Evolutionary conservation across 2,888 invertebrate genomes (phyloP), one percentile per base, ranked within the genome.

Genomic region (Polymixis flavicincta): DNA sequence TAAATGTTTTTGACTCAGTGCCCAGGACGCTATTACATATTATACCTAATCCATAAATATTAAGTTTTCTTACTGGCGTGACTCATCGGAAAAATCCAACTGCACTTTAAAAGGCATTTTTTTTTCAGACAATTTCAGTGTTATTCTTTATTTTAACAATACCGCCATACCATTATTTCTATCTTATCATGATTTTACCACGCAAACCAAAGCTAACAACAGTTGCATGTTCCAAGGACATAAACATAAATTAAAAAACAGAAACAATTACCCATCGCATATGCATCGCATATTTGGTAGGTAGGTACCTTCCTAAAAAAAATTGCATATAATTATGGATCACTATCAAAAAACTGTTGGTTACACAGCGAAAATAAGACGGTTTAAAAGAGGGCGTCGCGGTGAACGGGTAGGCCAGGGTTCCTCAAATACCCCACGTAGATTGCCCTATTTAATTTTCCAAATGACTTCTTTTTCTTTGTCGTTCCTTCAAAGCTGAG

Each of bases 301-400:
- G 42, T 11, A 11, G n/a, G n/a, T n/a, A n/a, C n/a, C n/a, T n/a
- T n/a, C 42, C 42, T 11, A 45, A 45, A 45, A 45, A 2, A 6
- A 37, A 37, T 65, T 45, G 50, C 48, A 7, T 57, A 54, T 17
- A 55, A 60, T 54, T 28, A 71, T 9, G 28, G 85, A 83, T 81
- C 48, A 19, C 25, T 85, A 84, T 83, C 72, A 84, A 73, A 84
- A 84, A 84, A 59, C 67, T 67, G 82, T 76, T 84, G 66, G 57
- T 84, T 72, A 81, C 61, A 64, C 74, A 67, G 83, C 83, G 25
- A 78, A 66, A 83, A 69, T 71, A 71, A 66, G 69, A 72, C 65
- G 7, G 77, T 72, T 78, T 19, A 37, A 57, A 78, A 69, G 63
- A 78, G 82, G 85, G 82, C 54, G 82, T 71, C 68, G 60, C 82